A percentile compares a stretch with the other conserved stretches of the same genome.
Evolutionary conservation across 2,888 invertebrate genomes (phyloP).

Genomic region (Eupithecia exiguata): DNA sequence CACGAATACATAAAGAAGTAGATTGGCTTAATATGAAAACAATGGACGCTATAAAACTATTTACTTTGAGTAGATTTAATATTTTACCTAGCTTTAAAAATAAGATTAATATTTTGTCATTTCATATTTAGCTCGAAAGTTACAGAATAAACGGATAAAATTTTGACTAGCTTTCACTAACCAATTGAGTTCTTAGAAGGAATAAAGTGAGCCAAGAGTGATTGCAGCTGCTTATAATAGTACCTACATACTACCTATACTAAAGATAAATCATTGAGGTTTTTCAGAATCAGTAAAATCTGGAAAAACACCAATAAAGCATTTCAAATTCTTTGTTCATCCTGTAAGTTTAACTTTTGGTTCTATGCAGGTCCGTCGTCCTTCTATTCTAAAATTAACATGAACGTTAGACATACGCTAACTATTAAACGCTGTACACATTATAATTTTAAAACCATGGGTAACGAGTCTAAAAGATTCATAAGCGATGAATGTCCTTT

Average conservation of each 20-base stretch:
- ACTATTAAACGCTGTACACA: slow-evolving; percentile 25
- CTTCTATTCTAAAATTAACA: neutral
- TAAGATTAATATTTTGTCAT: slow-evolving; percentile 7
- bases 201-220: slow-evolving; percentile 6
- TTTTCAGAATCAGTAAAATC: slow-evolving; percentile 30
- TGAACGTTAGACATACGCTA: neutral
- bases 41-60: slow-evolving; percentile 4
- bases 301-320: slow-evolving; percentile 45
- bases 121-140: slow-evolving; percentile 22
- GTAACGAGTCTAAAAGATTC: slow-evolving; percentile 41
- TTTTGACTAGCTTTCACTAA: slow-evolving; percentile 62
- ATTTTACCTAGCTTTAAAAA: neutral
- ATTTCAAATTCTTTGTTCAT: neutral
- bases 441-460: slow-evolving; percentile 22
- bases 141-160: slow-evolving; percentile 37
- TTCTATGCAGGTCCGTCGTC: neutral
- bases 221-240: neutral
- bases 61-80: neutral
- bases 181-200: slow-evolving; percentile 39
- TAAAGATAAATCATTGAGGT: slow-evolving; percentile 25
- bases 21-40: neutral
- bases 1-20: neutral
- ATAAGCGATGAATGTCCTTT: slow-evolving; percentile 42
- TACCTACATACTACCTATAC: neutral
- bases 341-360: neutral